A percentile compares a stretch with the other conserved stretches of the same genome.
These are phyloP conservation scores for Hirundo rustica DNA, from an alignment of 2,797 vertebrate genomes.

Conservation along the genomic window DNA sequence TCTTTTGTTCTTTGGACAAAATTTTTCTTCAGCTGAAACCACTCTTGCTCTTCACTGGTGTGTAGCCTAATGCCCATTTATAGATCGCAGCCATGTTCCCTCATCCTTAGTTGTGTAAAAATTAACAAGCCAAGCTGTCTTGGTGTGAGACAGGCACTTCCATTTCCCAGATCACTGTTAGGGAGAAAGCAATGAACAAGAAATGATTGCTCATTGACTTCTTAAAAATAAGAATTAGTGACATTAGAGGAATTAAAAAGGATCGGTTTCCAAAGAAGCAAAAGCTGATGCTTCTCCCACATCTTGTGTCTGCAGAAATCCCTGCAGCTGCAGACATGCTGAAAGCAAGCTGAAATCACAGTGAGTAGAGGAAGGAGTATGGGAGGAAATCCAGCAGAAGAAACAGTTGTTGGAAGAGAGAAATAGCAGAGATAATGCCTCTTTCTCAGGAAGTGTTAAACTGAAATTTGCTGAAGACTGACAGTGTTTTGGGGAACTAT, in stretches of 20 bases:
- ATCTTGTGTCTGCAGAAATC: not conserved
- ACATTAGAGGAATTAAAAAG: not conserved
- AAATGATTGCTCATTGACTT: not conserved
- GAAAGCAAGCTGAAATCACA: not conserved
- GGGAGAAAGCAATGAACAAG: not conserved
- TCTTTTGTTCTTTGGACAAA: not conserved
- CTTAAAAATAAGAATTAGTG: not conserved
- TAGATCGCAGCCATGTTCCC: accelerated
- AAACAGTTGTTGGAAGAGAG: not conserved
- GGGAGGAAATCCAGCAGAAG: not conserved
- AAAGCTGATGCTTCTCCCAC: not conserved
- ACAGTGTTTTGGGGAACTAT: not conserved
- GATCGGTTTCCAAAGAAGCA: not conserved
- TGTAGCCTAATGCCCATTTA: not conserved
- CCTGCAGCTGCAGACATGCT: not conserved
- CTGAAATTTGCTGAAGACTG: not conserved
- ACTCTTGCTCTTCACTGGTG: not conserved
- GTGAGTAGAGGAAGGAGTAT: not conserved
- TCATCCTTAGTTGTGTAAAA: not conserved
- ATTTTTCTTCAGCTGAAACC: not conserved
- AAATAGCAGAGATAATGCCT: not conserved
- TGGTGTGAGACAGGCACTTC: not conserved
- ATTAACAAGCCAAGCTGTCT: not conserved
- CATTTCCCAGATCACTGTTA: not conserved
- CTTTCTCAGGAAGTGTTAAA: not conserved